Conservation (phyloP, 2,797 vertebrate genomes). For the Tokudaia tokunoshimensis region DNA sequence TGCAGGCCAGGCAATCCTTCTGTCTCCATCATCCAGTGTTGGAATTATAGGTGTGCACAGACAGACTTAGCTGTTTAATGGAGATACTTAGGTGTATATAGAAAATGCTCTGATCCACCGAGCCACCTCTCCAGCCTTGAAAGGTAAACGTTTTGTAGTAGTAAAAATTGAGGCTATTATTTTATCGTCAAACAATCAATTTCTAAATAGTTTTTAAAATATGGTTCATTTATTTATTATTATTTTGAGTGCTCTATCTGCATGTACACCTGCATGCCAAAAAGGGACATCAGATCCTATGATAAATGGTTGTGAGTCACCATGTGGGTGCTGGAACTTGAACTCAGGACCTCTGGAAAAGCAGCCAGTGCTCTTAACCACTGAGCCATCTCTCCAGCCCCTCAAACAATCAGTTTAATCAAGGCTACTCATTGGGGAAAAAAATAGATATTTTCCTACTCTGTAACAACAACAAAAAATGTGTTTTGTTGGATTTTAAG, state of each 20-base stretch:
- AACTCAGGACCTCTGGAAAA: background rate
- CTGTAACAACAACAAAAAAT: background rate
- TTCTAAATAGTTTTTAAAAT: no score
- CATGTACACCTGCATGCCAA: no score
- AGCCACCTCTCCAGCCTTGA: background rate
- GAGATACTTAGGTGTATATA: background rate
- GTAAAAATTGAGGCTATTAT: background rate
- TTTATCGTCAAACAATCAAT: constrained; percentile 3
- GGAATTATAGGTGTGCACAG: background rate
- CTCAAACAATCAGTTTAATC: constrained; percentile 51
- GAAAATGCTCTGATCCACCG: background rate
- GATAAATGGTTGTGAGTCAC: background rate
- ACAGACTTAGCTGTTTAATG: background rate
- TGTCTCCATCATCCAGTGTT: no score
- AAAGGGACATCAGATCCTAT: no score
- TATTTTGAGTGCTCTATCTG: no score
- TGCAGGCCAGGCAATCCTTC: background rate
- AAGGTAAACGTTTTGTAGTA: constrained; percentile 6
- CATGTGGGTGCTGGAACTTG: background rate
- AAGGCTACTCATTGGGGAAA: background rate
- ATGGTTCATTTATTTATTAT: no score
- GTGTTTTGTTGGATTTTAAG: constrained; percentile 37
- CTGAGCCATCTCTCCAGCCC: background rate
- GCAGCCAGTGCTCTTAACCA: background rate
- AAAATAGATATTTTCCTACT: constrained; percentile 46